Percentiles rank a stretch among this genome's conserved stretches.
Conservation (phyloP, 2,888 invertebrate genomes). For the Artemia sp. region DNA sequence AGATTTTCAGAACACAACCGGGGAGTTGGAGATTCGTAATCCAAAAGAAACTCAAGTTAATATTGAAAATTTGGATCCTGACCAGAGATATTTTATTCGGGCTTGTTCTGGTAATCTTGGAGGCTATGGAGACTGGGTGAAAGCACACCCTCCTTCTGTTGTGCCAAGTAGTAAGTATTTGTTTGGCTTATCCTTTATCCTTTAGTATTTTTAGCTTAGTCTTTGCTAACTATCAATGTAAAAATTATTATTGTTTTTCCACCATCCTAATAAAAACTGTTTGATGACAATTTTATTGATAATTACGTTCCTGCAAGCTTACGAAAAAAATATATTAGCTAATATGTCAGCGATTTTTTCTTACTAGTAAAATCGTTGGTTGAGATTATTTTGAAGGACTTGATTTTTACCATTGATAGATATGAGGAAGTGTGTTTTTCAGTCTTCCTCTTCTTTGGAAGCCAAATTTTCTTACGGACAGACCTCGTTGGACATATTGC, state of each 20-base stretch:
- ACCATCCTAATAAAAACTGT: background rate
- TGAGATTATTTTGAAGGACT: too few relatives aligned
- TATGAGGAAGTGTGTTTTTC: too few relatives aligned
- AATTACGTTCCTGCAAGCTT: too few relatives aligned
- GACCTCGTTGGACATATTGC: too few relatives aligned
- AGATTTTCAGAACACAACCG: conserved; percentile 63
- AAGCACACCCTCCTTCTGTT: conserved; percentile 62
- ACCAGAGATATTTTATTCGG: conserved; percentile 70
- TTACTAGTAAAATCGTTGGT: too few relatives aligned
- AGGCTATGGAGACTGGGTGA: conserved; percentile 62
- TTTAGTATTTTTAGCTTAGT: background rate
- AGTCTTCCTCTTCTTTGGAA: too few relatives aligned
- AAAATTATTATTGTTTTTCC: background rate
- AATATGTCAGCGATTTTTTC: too few relatives aligned
- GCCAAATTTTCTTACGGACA: too few relatives aligned
- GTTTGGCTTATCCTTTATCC: conserved; percentile 24
- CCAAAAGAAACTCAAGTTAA: conserved; percentile 40
- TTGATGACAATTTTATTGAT: too few relatives aligned
- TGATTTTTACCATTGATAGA: too few relatives aligned
- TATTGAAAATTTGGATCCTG: conserved; percentile 60
- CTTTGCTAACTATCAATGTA: background rate
- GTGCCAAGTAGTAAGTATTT: conserved; percentile 67
- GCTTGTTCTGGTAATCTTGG: conserved; percentile 83
- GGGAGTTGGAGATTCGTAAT: conserved; percentile 49
- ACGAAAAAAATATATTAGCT: too few relatives aligned